Base-by-base conservation (phyloP, 2,797 vertebrate species). In the Liasis olivaceus region DNA sequence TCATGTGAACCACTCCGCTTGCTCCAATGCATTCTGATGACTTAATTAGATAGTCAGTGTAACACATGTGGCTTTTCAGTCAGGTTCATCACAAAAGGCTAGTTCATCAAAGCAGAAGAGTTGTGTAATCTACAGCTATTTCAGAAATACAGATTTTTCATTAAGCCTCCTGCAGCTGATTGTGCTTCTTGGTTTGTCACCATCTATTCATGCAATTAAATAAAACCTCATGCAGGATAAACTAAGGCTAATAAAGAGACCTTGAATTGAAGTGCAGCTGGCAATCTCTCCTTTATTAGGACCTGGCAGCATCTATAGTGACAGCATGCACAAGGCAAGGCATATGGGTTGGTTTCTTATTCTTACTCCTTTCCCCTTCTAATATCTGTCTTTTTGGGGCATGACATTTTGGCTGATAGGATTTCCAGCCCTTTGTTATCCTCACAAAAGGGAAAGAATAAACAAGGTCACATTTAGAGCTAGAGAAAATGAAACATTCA, bases 21-120 rank as follows among this genome's bases (percentile, higher is more conserved):
- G 95, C 96, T 96, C 92, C 93, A 86, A 89, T 95, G 98, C 97
- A 98, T 98, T 97, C 96, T 98, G 97, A 98, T 98, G 96, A 95
- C 96, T 98, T 98, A 97, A 98, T 98, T 98, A 98, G 94, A 95
- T 94, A 93, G 93, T 93, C 0, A 0, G 54, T 91, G 94, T 89
- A 95, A 96, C 96, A 96, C 96, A 97, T 97, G 96, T 94, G 96
- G 95, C 95, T 97, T 97, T 95, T 91, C 92, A 97, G 90, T 84
- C 89, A 95, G 93, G 93, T 97, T 97, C 96, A 96, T 97, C 97
- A 96, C 95, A 97, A 97, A 93, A 97, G 96, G 95, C 96, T 93
- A 72, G 91, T 96, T 95, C 91, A 95, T 96, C 96, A 96, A 96
- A 95, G 93, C 90, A 95, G 93, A 96, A 95, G 95, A 93, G 95